phyloP scores from a whole-genome alignment of 2,797 vertebrate genomes.

The Peromyscus eremicus region DNA sequence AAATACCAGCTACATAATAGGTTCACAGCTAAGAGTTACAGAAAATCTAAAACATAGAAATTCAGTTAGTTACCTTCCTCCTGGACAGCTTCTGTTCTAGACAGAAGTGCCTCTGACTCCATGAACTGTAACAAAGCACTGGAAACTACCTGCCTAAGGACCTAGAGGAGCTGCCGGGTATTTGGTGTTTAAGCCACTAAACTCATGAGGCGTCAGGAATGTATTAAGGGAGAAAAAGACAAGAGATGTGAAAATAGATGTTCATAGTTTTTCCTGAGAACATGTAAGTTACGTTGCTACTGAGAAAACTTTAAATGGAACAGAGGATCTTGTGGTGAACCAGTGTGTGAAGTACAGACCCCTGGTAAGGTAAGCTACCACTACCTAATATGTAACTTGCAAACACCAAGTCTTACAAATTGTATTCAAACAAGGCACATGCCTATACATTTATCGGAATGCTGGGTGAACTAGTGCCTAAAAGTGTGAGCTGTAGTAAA shows the following conservation, averaged over 20 bases:
- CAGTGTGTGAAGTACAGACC: constrained; percentile 28
- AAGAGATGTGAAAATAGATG: constrained; percentile 1
- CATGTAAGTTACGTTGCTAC: constrained; percentile 40
- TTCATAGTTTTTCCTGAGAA: constrained; percentile 76
- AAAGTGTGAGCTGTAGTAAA: constrained; percentile 25
- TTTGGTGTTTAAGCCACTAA: neutral
- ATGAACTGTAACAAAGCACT: neutral
- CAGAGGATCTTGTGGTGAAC: constrained; percentile 32
- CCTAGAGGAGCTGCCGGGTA: neutral
- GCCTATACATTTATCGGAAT: constrained; percentile 61
- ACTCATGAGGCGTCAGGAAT: constrained; percentile 17
- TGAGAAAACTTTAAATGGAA: constrained; percentile 50
- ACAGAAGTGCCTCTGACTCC: neutral
- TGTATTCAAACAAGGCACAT: constrained; percentile 61
- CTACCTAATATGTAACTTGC: constrained; percentile 61
- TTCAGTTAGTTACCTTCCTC: neutral
- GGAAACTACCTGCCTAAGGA: neutral
- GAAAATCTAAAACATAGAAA: constrained; percentile 56
- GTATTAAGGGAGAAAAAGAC: neutral
- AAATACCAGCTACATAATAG: constrained; percentile 65
- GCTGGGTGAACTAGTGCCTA: constrained; percentile 6
- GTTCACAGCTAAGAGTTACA: constrained; percentile 56
- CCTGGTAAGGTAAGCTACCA: neutral
- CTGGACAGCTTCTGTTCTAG: neutral
- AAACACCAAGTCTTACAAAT: constrained; percentile 60